phyloP scores from a whole-genome alignment of 1,140 invertebrate species.

The Rhopalosiphum maidis region DNA sequence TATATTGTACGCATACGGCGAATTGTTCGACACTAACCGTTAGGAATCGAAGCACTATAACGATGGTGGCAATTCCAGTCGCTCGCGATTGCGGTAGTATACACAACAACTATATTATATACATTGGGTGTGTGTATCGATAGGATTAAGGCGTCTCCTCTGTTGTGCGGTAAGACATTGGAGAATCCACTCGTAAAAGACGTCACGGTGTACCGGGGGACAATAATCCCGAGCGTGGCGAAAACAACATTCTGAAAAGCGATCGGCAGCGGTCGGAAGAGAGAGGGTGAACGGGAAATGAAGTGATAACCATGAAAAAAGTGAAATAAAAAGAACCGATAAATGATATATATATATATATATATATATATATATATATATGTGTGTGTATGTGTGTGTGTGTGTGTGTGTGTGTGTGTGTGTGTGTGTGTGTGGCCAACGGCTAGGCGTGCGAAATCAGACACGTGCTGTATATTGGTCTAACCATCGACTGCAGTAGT shows the following conservation, averaged over 20 bases:
- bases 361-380: no score
- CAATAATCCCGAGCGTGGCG: neutral
- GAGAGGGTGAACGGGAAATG: neutral
- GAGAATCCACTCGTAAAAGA: constrained; percentile 5
- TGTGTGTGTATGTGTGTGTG: no score
- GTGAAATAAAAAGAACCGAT: neutral
- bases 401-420: neutral
- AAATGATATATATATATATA: neutral
- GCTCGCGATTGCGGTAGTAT: neutral
- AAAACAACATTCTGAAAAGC: neutral
- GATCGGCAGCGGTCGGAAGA: neutral
- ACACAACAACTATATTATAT: neutral
- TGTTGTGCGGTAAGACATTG: neutral
- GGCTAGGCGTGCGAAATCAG: neutral
- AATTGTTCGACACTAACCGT: neutral
- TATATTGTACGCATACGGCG: neutral
- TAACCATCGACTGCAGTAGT: no score
- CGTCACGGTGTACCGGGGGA: neutral
- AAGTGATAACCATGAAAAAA: neutral
- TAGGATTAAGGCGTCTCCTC: neutral
- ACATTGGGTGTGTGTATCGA: neutral
- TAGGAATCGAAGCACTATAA: neutral
- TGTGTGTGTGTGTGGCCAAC: neutral
- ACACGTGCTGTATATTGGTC: neutral
- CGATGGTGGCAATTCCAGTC: neutral